Base-by-base conservation (phyloP, 2,797 vertebrate species). In the Phalloptychus januarius region DNA sequence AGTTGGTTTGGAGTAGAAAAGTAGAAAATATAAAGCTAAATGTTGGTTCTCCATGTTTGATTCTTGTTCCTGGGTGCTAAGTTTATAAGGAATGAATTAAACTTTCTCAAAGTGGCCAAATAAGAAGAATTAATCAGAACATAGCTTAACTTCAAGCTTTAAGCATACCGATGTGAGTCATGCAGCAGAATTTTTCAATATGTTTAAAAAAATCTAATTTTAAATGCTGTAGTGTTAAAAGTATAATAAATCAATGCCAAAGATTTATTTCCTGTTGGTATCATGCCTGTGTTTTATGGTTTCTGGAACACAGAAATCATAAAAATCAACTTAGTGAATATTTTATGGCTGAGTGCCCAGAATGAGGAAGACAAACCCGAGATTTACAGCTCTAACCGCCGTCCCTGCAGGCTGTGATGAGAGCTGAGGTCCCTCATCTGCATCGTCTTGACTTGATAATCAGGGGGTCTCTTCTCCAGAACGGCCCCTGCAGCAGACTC, bases 391-490 rank as follows among this genome's bases (percentile, higher is more conserved):
- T 81, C 40, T 44, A 70, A 15, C 83, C 50, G 75, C 81, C 46
- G 18, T 69, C 52, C 80, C 78, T 74, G 42, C 4, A 54, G 88
- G 85, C 71, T 81, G 81, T 76, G 76, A 80, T 87, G 85, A 78
- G 83, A 79, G 80, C 36, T 63, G 72, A 74, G 71, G 83, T 76
- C 82, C 65, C 83, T 63, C 52, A 1, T 12, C 78, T 76, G 80
- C 78, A 86, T 90, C 85, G 80, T 86, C 70, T 67, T 38, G 18
- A 44, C 85, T 86, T 72, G 52, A 88, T 93, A 93, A 93, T 94
- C 93, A 94, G 38, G 78, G 80, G 76, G 76, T 76, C 79, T 85
- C 77, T 79, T 80, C 78, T 86, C 79, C 75, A 71, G 76, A 40
- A 70, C 72, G 36, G n/a, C 44, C 76, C 76, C 65, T 79, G 70